Percentiles rank a stretch among this genome's conserved stretches.
phyloP scores from a whole-genome alignment of 2,888 invertebrate genomes.

The Lordiphosa fenestrarum region DNA sequence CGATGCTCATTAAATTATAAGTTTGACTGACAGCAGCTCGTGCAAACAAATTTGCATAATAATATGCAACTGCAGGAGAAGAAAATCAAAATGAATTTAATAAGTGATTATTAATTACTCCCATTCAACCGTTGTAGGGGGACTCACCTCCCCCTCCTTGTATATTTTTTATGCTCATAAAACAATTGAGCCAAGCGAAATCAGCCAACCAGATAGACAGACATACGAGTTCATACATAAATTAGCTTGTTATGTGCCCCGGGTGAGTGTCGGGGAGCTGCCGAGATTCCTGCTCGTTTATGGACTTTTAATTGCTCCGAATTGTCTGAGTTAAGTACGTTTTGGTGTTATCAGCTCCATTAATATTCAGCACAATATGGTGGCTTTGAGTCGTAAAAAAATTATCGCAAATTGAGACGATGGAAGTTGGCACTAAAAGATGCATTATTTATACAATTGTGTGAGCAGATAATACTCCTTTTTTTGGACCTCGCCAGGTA shows the following conservation, averaged over 20 bases:
- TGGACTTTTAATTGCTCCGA: conserved; percentile 53
- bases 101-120: no score
- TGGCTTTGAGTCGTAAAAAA: conserved; percentile 37
- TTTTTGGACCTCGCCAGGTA: conserved; percentile 7
- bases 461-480: conserved; percentile 56
- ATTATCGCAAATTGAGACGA: conserved; percentile 30
- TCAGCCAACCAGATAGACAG: conserved; percentile 11
- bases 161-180: no score
- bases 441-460: conserved; percentile 67
- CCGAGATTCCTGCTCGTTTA: conserved; percentile 37
- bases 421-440: conserved; percentile 56
- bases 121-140: no score
- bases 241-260: conserved; percentile 24
- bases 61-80: no score
- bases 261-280: neutral
- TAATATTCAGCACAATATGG: conserved; percentile 52
- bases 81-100: no score
- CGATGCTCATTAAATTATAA: no score
- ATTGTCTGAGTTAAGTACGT: conserved; percentile 53
- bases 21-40: no score
- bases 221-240: conserved; percentile 30
- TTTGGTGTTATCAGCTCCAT: conserved; percentile 59
- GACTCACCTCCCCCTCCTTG: no score
- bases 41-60: no score
- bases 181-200: conserved; percentile 5